phyloP scores from a whole-genome alignment of 2,113 vertebrate species.

The Cryptotis parvus region DNA sequence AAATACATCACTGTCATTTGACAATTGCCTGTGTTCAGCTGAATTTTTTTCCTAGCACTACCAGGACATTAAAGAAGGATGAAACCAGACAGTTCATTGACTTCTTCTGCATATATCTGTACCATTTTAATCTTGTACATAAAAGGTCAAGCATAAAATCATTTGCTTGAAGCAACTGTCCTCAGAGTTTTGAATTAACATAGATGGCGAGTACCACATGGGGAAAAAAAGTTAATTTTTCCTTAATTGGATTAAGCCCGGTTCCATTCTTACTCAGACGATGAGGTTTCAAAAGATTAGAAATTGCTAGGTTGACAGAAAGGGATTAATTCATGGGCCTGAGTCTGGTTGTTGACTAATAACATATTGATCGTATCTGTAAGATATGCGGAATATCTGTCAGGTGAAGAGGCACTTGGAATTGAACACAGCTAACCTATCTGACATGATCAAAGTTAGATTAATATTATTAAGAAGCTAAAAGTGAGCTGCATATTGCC shows the following conservation, averaged over 20 bases:
- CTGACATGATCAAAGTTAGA: slow-evolving; percentile 86
- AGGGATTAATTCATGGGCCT: slow-evolving; percentile 94
- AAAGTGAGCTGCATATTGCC: slow-evolving; percentile 60
- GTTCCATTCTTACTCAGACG: slow-evolving; percentile 78
- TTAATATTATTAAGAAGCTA: slow-evolving; percentile 82
- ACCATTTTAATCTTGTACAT: slow-evolving; percentile 82
- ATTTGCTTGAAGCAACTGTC: slow-evolving; percentile 81
- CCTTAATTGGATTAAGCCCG: slow-evolving; percentile 88
- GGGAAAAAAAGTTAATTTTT: slow-evolving; percentile 84
- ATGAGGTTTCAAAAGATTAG: slow-evolving; percentile 83
- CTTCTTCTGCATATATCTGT: slow-evolving; percentile 69
- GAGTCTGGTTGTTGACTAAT: slow-evolving; percentile 95
- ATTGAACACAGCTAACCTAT: slow-evolving; percentile 88
- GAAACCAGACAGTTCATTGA: slow-evolving; percentile 75
- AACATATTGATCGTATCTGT: slow-evolving; percentile 93
- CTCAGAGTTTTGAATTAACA: slow-evolving; percentile 82
- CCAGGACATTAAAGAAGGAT: slow-evolving; percentile 67
- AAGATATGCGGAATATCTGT: slow-evolving; percentile 94
- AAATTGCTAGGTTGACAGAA: slow-evolving; percentile 90
- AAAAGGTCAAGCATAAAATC: slow-evolving; percentile 85
- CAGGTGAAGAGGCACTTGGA: slow-evolving; percentile 86
- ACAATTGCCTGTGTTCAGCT: slow-evolving; percentile 49
- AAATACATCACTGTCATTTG: slow-evolving; percentile 82
- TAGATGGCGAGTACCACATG: slow-evolving; percentile 69
- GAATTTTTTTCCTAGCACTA: slow-evolving; percentile 63